Percentiles rank a stretch among this genome's conserved stretches.
Evolutionary conservation across 2,797 vertebrate genomes (phyloP).

Genomic region (Tragopan temminckii): DNA sequence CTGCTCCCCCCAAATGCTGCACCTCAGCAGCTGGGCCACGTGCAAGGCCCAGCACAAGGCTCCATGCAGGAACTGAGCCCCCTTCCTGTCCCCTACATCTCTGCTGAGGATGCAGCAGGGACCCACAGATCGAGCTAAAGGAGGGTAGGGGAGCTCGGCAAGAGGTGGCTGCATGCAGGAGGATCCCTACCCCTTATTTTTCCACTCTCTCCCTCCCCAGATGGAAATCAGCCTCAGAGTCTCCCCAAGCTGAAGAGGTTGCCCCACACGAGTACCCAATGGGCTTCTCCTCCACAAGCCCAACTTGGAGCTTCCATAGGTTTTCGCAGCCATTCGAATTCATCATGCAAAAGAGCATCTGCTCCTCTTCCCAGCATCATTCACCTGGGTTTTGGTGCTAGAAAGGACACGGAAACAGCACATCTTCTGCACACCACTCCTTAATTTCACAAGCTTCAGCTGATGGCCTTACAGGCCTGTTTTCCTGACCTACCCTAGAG

Average conservation of each 20-base stretch:
- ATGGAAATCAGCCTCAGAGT: neutral
- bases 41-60: rapidly evolving
- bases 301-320: neutral
- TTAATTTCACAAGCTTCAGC: neutral
- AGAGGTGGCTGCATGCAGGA: neutral
- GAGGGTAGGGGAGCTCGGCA: rapidly evolving
- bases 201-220: neutral
- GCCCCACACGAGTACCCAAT: rapidly evolving
- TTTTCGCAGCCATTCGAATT: neutral
- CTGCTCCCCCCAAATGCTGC: neutral
- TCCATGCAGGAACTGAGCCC: neutral
- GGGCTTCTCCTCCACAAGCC: neutral
- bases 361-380: neutral
- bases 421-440: rapidly evolving
- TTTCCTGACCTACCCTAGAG: neutral
- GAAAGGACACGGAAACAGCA: neutral
- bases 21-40: neutral
- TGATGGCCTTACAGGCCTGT: neutral
- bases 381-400: neutral
- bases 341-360: neutral
- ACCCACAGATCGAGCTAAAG: neutral
- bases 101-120: neutral
- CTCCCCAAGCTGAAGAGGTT: neutral
- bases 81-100: neutral
- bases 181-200: neutral